phyloP scores from a whole-genome alignment of 2,797 vertebrate species.

The Astyanax mexicanus region DNA sequence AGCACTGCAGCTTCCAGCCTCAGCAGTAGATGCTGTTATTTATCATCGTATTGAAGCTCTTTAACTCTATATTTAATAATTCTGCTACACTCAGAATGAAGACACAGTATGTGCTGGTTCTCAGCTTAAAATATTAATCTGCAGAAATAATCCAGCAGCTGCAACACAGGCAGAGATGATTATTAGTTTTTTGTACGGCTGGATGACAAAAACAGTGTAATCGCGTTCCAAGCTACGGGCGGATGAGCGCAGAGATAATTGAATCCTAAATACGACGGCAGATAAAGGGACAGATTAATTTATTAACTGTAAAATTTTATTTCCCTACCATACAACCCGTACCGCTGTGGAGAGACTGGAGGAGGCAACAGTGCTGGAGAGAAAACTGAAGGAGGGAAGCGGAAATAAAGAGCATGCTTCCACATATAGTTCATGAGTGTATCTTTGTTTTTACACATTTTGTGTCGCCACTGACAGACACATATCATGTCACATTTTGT shows the following conservation, averaged over 20 bases:
- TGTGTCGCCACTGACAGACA: no score
- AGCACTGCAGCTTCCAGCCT: neutral
- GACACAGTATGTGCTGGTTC: constrained; percentile 38
- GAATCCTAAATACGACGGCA: constrained; percentile 46
- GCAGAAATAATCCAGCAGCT: constrained; percentile 41
- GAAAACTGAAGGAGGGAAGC: neutral
- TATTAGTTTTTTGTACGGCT: constrained; percentile 47
- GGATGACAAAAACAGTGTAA: constrained; percentile 47
- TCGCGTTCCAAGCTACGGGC: constrained; percentile 37
- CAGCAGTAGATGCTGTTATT: neutral
- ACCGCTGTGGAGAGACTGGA: neutral
- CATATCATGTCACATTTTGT: no score
- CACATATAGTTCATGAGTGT: neutral
- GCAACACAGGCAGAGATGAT: constrained; percentile 42
- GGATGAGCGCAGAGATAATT: constrained; percentile 54
- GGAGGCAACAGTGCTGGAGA: neutral
- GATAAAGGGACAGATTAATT: constrained; percentile 53
- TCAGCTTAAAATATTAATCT: constrained; percentile 52
- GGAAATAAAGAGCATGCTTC: neutral
- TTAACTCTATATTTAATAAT: constrained; percentile 39
- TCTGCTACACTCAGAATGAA: constrained; percentile 19
- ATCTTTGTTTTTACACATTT: neutral
- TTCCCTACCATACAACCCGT: constrained; percentile 11
- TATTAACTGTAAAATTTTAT: constrained; percentile 48
- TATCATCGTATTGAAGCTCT: neutral